Percentiles rank a stretch among this genome's conserved stretches.
phyloP scores from a whole-genome alignment of 2,797 vertebrate genomes.

The Morus bassanus region DNA sequence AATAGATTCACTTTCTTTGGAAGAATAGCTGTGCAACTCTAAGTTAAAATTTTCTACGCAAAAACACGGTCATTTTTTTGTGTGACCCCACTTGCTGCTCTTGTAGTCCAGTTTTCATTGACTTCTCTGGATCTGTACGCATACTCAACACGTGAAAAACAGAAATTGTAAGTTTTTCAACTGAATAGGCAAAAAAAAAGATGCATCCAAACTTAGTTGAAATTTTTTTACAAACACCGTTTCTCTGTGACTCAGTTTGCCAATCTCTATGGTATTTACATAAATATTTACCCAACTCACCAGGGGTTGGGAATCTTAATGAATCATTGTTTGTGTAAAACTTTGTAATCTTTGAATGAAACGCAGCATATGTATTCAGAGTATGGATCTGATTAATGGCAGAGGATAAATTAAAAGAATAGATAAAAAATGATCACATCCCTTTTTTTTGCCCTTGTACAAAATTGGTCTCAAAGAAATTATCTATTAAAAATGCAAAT shows the following conservation, averaged over 20 bases:
- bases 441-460: neutral
- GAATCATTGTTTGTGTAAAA: neutral
- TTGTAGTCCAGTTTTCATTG: neutral
- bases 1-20: neutral
- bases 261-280: neutral
- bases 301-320: neutral
- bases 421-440: neutral
- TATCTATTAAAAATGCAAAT: neutral
- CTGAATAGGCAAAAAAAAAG: neutral
- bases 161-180: neutral
- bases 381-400: neutral
- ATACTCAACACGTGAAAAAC: neutral
- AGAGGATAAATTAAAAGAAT: neutral
- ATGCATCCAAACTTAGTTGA: neutral
- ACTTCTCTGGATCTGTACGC: neutral
- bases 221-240: neutral
- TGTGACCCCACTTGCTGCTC: neutral
- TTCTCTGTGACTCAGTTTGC: constrained; percentile 1
- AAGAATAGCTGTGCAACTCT: neutral
- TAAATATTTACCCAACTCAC: neutral
- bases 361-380: neutral
- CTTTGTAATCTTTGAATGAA: constrained; percentile 7
- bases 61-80: neutral
- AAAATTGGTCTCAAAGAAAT: neutral
- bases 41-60: neutral